Evolutionary conservation across 2,888 invertebrate genomes (phyloP).

Genomic region (Lithosia quadra): DNA sequence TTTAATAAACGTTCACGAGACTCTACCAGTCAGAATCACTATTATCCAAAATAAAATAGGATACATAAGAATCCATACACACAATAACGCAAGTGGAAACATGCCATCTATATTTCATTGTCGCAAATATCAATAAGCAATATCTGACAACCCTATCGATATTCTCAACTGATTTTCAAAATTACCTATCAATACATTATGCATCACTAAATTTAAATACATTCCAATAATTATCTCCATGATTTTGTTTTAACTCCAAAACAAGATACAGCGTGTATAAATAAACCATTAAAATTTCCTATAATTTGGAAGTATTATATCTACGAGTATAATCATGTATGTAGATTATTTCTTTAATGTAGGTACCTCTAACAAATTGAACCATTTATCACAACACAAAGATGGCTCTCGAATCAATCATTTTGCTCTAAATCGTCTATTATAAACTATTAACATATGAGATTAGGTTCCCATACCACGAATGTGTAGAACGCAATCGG

Average conservation of each 20-base stretch:
- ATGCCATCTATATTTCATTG: not conserved
- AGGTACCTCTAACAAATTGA: not conserved
- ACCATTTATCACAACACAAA: conserved; percentile 3
- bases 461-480: conserved; percentile 20
- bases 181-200: not conserved
- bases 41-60: too few species aligned
- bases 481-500: conserved; percentile 12
- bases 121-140: too few species aligned
- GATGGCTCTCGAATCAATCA: conserved; percentile 16
- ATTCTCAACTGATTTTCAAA: not conserved
- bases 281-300: conserved; percentile 7
- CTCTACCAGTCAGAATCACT: too few species aligned
- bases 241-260: not conserved
- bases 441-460: conserved; percentile 21
- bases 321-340: conserved; percentile 6
- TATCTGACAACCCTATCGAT: not conserved
- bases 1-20: not conserved
- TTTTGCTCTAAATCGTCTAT: conserved; percentile 12
- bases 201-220: not conserved
- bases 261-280: not conserved
- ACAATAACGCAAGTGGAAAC: not conserved
- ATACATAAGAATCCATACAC: not conserved
- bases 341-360: not conserved
- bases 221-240: too few species aligned
- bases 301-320: not conserved